phyloP scores from a whole-genome alignment of 1,140 invertebrate species.

The Drosophila fuyamai region DNA sequence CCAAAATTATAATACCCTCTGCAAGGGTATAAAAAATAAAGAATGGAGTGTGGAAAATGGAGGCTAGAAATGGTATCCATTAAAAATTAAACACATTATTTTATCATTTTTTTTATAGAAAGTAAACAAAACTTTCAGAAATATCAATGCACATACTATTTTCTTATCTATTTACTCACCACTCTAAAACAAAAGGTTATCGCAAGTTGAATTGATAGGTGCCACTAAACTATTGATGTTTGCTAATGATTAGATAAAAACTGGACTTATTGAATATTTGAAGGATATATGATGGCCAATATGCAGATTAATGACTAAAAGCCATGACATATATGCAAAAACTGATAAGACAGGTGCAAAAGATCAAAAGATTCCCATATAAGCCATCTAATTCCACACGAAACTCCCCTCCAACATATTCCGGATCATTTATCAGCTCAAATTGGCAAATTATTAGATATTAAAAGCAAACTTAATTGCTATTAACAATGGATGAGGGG shows the following conservation, averaged over 20 bases:
- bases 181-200: background rate
- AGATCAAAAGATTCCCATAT: background rate
- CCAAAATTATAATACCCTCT: no score
- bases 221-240: background rate
- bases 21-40: no score
- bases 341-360: background rate
- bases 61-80: no score
- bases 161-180: no score
- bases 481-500: constrained; percentile 28
- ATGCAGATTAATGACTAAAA: background rate
- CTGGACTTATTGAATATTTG: background rate
- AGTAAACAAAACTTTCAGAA: no score
- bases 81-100: background rate
- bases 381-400: background rate
- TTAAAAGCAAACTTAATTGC: constrained; percentile 39
- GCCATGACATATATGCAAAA: background rate
- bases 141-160: no score
- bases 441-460: constrained; percentile 40
- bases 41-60: background rate
- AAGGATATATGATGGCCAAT: background rate
- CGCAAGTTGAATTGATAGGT: no score
- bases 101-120: no score
- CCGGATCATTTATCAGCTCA: constrained; percentile 18
- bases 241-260: constrained; percentile 15
- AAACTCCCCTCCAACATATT: background rate